A percentile compares a stretch with the other conserved stretches of the same genome.
Conservation (phyloP, 1,140 invertebrate genomes). For the Aporrectodea caliginosa region DNA sequence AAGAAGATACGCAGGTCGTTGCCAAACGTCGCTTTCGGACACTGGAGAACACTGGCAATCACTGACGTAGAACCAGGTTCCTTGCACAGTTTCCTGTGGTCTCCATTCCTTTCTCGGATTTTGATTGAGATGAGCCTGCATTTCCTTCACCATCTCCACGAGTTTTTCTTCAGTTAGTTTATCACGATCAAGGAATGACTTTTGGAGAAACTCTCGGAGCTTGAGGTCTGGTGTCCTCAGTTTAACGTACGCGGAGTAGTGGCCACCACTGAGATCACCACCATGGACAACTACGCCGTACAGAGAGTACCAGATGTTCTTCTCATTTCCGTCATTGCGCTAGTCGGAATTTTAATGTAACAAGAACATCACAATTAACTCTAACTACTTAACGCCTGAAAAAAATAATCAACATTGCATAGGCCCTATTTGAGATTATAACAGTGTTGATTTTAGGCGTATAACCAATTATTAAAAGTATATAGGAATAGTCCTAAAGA, state of each 20-base stretch:
- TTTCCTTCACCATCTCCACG: conserved; percentile 37
- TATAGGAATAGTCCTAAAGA: too few relatives aligned
- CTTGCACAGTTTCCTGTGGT: conserved; percentile 56
- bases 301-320: conserved; percentile 75
- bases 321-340: conserved; percentile 48
- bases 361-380: too few relatives aligned
- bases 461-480: too few relatives aligned
- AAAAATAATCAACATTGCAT: too few relatives aligned
- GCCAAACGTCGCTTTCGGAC: conserved; percentile 67
- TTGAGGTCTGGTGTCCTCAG: conserved; percentile 48
- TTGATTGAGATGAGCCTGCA: conserved; percentile 35
- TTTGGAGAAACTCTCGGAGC: conserved; percentile 45
- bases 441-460: too few relatives aligned
- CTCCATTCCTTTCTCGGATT: neutral
- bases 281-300: conserved; percentile 94
- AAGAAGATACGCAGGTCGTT: conserved; percentile 90
- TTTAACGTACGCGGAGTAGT: conserved; percentile 88
- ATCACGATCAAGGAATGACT: conserved; percentile 32
- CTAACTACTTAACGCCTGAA: too few relatives aligned
- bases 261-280: conserved; percentile 82
- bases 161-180: conserved; percentile 39
- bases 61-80: conserved; percentile 88
- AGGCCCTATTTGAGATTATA: too few relatives aligned
- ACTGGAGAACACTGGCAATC: conserved; percentile 79
- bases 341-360: too few relatives aligned